Percentiles rank a stretch among this genome's conserved stretches.
phyloP scores from a whole-genome alignment of 2,888 invertebrate species.

The Vesta saturnalis region DNA sequence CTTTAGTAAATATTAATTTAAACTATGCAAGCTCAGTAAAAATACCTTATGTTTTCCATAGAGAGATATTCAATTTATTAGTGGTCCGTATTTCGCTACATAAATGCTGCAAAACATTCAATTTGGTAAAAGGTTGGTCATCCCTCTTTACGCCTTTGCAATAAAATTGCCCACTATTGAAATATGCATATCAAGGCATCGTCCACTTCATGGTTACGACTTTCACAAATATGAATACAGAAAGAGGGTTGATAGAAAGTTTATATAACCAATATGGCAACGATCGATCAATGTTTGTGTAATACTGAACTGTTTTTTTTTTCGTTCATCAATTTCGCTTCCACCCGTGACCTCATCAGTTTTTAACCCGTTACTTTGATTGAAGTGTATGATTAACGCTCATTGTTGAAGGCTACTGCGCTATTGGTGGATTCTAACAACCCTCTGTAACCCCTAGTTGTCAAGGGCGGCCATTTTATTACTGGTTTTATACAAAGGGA shows the following conservation, averaged over 20 bases:
- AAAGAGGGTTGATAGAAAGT: conserved; percentile 20
- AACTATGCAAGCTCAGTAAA: too few relatives aligned
- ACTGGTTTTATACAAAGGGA: conserved; percentile 13
- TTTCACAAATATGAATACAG: conserved; percentile 39
- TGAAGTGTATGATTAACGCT: conserved; percentile 57
- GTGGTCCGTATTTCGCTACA: not conserved
- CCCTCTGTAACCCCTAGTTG: conserved; percentile 44
- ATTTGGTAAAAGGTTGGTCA: conserved; percentile 42
- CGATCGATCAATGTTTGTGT: conserved; percentile 35
- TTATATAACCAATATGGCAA: conserved; percentile 33
- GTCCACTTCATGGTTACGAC: conserved; percentile 41
- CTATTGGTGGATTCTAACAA: conserved; percentile 50
- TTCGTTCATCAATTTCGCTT: conserved; percentile 19
- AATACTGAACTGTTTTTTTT: conserved; percentile 38
- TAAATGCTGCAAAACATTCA: conserved; percentile 35
- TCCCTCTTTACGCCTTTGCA: conserved; percentile 44
- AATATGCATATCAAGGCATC: conserved; percentile 42
- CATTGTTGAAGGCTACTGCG: conserved; percentile 50
- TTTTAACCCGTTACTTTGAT: conserved; percentile 56
- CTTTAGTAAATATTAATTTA: too few relatives aligned
- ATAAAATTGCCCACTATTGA: conserved; percentile 48
- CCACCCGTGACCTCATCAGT: conserved; percentile 55
- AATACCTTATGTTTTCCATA: too few relatives aligned
- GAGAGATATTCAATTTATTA: not conserved
- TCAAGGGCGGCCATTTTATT: conserved; percentile 36